Percentiles rank a stretch among this genome's conserved stretches.
phyloP scores from a whole-genome alignment of 2,888 invertebrate genomes.

The Tipula helvola region DNA sequence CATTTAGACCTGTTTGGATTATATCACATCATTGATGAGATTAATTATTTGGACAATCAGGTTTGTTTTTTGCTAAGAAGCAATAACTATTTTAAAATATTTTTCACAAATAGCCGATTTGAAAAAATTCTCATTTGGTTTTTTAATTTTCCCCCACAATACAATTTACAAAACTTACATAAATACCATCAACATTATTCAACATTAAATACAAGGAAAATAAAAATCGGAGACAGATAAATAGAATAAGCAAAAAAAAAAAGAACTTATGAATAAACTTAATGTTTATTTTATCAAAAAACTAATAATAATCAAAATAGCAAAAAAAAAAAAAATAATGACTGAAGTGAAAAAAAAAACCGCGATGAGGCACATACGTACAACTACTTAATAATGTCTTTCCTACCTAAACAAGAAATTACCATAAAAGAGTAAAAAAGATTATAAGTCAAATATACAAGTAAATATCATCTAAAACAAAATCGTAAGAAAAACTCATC shows the following conservation, averaged over 20 bases:
- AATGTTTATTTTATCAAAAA: neutral
- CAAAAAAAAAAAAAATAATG: neutral
- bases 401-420: neutral
- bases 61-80: neutral
- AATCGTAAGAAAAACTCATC: neutral
- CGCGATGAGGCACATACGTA: neutral
- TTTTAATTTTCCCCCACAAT: neutral
- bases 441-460: neutral
- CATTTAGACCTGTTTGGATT: neutral
- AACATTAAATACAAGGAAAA: neutral
- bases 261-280: neutral
- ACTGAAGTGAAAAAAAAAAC: neutral
- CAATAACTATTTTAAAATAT: neutral
- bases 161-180: neutral
- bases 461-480: neutral
- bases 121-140: neutral
- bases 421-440: slow-evolving; percentile 4
- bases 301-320: neutral
- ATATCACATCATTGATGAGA: neutral
- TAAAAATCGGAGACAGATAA: neutral
- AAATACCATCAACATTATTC: neutral
- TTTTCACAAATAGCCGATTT: neutral
- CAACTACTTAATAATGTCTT: neutral
- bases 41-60: neutral
- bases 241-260: neutral